Base-by-base conservation (phyloP, 2,888 invertebrate species). In the Eulithis testata region DNA sequence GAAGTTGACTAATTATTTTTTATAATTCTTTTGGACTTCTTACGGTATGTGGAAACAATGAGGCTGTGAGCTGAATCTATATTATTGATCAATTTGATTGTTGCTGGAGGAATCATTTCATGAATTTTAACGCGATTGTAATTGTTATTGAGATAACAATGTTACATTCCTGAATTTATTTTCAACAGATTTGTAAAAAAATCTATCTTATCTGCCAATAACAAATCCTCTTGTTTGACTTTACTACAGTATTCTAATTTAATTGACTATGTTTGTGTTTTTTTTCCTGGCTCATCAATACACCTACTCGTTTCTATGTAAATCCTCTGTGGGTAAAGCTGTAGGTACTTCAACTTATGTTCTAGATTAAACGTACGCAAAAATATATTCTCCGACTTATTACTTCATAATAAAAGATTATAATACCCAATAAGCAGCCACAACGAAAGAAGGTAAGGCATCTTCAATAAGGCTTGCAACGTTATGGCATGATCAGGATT, bases 401-500 rank as follows among this genome's bases (percentile, higher is more conserved):
- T 9, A 40, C 40, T 9, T 21, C 3, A 40, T 31, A 57, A 56
- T 49, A 36, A 43, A 31, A 37, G 36, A 55, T 51, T 37, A 56
- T 21, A 49, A 12, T 47, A 49, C 40, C n/a, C 45, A 56, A 57
- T 52, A 53, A 52, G 45, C 51, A 60, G 49, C 31, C 45, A 56
- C 54, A 54, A 45, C 21, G 50, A 58, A 57, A 47, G 43, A 55
- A 47, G 52, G 44, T n/a, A 44, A n/a, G 50, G 4, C 45, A 37
- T 69, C 69, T 64, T 64, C 73, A 74, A 73, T 76, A 74, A 73
- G 65, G 63, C 70, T 67, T 73, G 65, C 68, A 70, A 72, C 60
- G 63, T 73, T 73, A 72, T 73, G 71, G 75, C 77, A 74, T 79
- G 81, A 82, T 81, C 79, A 76, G 84, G 81, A 83, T 86, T 79